Conservation (phyloP, 2,113 vertebrate species). For the Phrynocephalus versicolor region DNA sequence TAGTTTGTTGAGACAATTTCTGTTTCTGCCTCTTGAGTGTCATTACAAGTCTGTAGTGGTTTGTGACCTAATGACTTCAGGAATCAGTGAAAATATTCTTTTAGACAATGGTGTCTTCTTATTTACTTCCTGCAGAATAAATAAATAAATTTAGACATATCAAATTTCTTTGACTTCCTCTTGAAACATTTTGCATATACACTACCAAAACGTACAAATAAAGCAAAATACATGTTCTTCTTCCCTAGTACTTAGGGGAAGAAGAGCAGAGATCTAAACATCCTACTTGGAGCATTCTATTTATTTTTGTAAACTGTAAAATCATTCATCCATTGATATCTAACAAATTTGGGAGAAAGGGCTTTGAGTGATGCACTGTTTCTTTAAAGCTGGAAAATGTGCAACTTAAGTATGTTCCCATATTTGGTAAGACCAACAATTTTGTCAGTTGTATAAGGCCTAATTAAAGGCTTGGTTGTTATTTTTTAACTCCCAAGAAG, state of each 20-base stretch:
- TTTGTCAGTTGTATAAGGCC: constrained; percentile 31
- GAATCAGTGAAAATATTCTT: background rate
- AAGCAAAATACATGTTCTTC: no score
- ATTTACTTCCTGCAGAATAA: constrained; percentile 7
- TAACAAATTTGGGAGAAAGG: constrained; percentile 32
- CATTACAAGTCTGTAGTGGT: background rate
- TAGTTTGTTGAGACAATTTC: background rate
- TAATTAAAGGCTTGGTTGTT: background rate
- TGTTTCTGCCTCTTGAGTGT: background rate
- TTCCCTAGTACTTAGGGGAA: background rate
- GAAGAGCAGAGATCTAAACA: constrained; percentile 41
- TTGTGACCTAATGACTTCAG: background rate
- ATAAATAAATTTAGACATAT: background rate
- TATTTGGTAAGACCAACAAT: constrained; percentile 55
- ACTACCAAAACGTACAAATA: background rate
- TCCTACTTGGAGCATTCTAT: constrained; percentile 15
- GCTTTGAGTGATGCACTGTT: constrained; percentile 54
- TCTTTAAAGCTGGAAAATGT: constrained; percentile 34
- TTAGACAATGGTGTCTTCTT: background rate
- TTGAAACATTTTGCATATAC: constrained; percentile 11
- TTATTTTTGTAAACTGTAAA: background rate
- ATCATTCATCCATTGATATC: constrained; percentile 26
- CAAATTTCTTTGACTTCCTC: constrained; percentile 39
- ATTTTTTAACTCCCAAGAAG: background rate
- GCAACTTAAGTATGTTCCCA: constrained; percentile 22